These are phyloP conservation scores for Zootoca vivipara DNA, from an alignment of 2,113 vertebrate genomes.

Conservation along the genomic window DNA sequence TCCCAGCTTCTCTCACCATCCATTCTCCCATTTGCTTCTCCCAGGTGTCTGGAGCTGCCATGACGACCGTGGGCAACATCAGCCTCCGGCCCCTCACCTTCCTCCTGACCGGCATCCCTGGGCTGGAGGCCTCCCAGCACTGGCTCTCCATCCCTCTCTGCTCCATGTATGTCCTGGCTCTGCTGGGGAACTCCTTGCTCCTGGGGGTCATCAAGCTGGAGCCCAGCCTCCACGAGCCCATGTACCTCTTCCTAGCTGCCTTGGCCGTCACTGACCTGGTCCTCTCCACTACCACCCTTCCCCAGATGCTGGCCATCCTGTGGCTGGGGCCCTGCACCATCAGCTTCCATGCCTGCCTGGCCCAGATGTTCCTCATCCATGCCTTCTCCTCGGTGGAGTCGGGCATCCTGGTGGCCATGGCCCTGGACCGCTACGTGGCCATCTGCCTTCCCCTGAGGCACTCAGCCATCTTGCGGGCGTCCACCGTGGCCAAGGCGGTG, in stretches of 20 bases:
- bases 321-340: conserved; percentile 30
- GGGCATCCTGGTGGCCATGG: conserved; percentile 44
- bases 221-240: conserved; percentile 22
- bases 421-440: conserved; percentile 46
- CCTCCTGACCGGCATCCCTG: conserved; percentile 39
- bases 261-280: conserved; percentile 42
- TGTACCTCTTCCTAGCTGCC: conserved; percentile 55
- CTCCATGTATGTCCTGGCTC: conserved; percentile 29
- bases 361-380: conserved; percentile 60
- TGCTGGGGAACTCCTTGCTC: conserved; percentile 22
- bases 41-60: too few species aligned
- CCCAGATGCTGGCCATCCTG: conserved; percentile 53
- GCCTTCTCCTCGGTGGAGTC: conserved; percentile 46
- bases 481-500: too few species aligned
- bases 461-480: conserved; percentile 16
- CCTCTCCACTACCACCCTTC: conserved; percentile 25
- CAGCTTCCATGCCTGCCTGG: conserved; percentile 52
- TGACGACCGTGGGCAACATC: neutral
- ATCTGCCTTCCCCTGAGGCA: conserved; percentile 52
- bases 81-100: conserved; percentile 4
- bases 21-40: too few species aligned
- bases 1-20: too few species aligned
- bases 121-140: conserved; percentile 18
- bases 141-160: conserved; percentile 56
- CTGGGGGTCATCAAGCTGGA: conserved; percentile 33